Conservation (phyloP, 2,113 vertebrate genomes). For the Pangasianodon hypophthalmus region DNA sequence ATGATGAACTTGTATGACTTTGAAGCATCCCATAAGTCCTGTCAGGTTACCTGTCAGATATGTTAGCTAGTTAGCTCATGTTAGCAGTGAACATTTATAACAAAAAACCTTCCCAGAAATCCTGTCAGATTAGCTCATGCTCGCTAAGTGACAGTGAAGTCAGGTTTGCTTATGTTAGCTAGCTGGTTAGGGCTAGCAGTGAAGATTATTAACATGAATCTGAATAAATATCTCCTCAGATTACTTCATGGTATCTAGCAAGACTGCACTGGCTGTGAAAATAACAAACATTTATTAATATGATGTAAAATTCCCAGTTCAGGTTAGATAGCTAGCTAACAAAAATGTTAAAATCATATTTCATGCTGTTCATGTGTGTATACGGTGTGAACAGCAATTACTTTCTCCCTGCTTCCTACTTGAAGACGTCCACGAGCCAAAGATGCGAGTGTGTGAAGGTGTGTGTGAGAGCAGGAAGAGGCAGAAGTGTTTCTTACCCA, state of each 20-base stretch:
- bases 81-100: neutral
- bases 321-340: neutral
- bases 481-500: slow-evolving; percentile 75
- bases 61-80: neutral
- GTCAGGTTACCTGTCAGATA: neutral
- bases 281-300: neutral
- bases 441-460: neutral
- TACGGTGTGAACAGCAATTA: neutral
- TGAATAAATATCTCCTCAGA: neutral
- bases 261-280: neutral
- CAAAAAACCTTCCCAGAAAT: neutral
- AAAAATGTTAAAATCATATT: neutral
- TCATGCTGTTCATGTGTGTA: neutral
- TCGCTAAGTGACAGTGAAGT: neutral
- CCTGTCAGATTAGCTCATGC: neutral
- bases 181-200: neutral
- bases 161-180: neutral
- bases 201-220: neutral
- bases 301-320: neutral
- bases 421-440: neutral
- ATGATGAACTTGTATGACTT: neutral
- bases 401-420: neutral
- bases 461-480: slow-evolving; percentile 5
- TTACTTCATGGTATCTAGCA: neutral
- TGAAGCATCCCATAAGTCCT: neutral